Percentiles rank a stretch among this genome's conserved stretches.
phyloP scores from a whole-genome alignment of 2,888 invertebrate species.

The Eupithecia centaureata region DNA sequence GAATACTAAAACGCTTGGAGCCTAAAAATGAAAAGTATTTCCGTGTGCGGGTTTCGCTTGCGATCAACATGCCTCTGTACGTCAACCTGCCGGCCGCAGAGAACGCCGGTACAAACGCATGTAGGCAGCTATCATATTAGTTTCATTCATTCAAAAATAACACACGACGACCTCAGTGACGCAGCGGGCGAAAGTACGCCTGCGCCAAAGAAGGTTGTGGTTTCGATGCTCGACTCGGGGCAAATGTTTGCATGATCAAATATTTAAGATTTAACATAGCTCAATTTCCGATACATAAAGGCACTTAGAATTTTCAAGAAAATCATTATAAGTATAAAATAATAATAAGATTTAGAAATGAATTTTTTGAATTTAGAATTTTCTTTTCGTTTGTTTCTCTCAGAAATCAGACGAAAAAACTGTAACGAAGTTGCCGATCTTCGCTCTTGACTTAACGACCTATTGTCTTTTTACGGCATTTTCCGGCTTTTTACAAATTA shows the following conservation, averaged over 20 bases:
- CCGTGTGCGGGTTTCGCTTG: background rate
- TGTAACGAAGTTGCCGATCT: background rate
- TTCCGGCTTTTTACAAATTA: conserved; percentile 18
- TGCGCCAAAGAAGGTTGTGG: too few species aligned
- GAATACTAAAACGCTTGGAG: background rate
- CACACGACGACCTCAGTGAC: too few species aligned
- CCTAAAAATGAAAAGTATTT: background rate
- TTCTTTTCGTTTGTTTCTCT: background rate
- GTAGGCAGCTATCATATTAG: background rate
- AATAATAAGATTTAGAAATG: too few species aligned
- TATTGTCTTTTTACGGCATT: conserved; percentile 12
- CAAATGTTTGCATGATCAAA: too few species aligned
- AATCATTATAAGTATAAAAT: too few species aligned
- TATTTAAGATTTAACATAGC: too few species aligned
- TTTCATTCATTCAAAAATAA: background rate
- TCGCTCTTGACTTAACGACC: background rate
- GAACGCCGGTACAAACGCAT: background rate
- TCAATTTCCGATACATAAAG: too few species aligned
- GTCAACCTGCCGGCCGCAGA: background rate
- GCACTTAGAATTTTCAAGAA: too few species aligned
- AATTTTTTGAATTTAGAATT: too few species aligned
- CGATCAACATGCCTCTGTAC: background rate
- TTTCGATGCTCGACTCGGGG: too few species aligned
- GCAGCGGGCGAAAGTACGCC: too few species aligned
- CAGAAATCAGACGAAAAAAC: background rate